These are phyloP conservation scores for Stictonetta naevosa DNA, from an alignment of 2,113 vertebrate species.

Conservation along the genomic window DNA sequence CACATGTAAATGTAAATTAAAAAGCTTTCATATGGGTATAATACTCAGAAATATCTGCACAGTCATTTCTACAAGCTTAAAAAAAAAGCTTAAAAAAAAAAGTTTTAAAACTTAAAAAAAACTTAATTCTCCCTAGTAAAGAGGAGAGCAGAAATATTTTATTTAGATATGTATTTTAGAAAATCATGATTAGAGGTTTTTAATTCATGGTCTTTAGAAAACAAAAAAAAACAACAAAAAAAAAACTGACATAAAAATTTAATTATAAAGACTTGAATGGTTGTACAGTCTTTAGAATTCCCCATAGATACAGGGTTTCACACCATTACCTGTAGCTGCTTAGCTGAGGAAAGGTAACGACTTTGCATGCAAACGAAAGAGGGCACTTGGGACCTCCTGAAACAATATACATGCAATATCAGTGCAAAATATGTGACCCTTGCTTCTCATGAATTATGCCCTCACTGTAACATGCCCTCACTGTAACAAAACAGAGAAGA, in stretches of 20 bases:
- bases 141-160: background rate
- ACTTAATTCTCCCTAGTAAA: background rate
- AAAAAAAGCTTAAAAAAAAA: no score
- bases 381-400: background rate
- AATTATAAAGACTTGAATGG: background rate
- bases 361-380: constrained; percentile 1
- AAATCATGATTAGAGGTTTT: background rate
- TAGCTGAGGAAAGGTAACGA: constrained; percentile 18
- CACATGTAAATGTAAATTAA: background rate
- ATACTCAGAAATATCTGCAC: background rate
- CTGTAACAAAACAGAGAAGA: background rate
- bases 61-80: background rate
- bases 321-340: constrained; percentile 2
- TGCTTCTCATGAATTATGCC: background rate
- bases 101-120: background rate
- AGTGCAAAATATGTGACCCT: background rate
- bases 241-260: background rate
- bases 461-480: background rate
- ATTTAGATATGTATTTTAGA: background rate
- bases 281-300: constrained; percentile 11
- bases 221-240: background rate
- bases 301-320: background rate
- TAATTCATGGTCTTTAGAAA: background rate
- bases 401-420: background rate
- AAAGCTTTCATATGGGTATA: background rate